A percentile compares a stretch with the other conserved stretches of the same genome.
These are phyloP conservation scores for Silvanus unidentatus DNA, from an alignment of 2,888 invertebrate genomes.

Conservation along the genomic window DNA sequence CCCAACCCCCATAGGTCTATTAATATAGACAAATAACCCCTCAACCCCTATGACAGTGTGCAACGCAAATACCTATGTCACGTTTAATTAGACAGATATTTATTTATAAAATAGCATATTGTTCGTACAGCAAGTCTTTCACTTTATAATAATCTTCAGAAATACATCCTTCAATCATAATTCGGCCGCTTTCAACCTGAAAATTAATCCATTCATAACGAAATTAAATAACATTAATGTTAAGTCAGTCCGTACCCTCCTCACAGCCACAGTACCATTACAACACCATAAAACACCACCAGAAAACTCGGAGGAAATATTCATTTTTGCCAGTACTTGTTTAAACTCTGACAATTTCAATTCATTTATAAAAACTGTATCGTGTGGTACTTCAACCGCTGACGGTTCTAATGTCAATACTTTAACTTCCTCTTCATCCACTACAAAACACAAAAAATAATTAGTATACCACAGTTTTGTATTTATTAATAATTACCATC, in stretches of 20 bases:
- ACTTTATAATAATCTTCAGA: conserved; percentile 95
- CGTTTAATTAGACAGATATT: no score
- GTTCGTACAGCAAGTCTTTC: conserved; percentile 85
- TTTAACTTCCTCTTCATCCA: conserved; percentile 52
- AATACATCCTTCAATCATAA: conserved; percentile 88
- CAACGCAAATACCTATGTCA: no score
- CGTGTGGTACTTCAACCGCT: conserved; percentile 58
- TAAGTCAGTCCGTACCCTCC: conserved; percentile 56
- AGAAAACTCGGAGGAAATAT: conserved; percentile 79
- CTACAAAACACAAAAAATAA: conserved; percentile 32
- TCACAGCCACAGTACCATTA: conserved; percentile 81
- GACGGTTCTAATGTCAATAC: conserved; percentile 66
- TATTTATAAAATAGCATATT: conserved; percentile 87
- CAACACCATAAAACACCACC: conserved; percentile 93
- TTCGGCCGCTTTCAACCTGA: conserved; percentile 84
- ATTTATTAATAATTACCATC: conserved; percentile 35
- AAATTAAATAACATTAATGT: not conserved
- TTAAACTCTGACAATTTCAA: conserved; percentile 89
- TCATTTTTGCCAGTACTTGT: conserved; percentile 66
- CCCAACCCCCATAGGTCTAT: no score
- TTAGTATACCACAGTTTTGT: not conserved
- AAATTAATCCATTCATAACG: conserved; percentile 38
- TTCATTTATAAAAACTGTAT: conserved; percentile 87
- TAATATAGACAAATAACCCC: no score
- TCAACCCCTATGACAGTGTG: no score